Percentiles rank a stretch among this genome's conserved stretches.
Conservation (phyloP, 2,888 invertebrate species). For the Ganaspis brasiliensis region DNA sequence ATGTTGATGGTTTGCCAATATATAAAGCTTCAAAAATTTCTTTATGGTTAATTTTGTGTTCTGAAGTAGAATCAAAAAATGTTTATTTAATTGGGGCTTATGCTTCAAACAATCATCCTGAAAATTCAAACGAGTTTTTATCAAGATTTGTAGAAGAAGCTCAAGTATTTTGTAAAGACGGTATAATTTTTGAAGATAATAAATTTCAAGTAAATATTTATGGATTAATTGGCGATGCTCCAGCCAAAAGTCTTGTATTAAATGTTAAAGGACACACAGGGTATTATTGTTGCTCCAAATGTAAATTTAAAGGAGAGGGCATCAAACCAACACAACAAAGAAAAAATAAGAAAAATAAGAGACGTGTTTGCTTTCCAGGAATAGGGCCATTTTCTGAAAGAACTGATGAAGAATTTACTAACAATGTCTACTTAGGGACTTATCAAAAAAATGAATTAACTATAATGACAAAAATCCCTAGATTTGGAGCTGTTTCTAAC, state of each 20-base stretch:
- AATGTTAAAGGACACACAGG: conserved; percentile 31
- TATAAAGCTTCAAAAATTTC: conserved; percentile 1
- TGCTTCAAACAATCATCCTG: conserved; percentile 14
- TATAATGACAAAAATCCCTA: too few relatives aligned
- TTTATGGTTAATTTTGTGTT: conserved; percentile 38
- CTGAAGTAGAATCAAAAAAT: not conserved
- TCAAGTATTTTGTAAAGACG: conserved; percentile 20
- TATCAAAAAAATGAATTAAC: too few relatives aligned
- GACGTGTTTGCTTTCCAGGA: too few relatives aligned
- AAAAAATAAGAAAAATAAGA: too few relatives aligned
- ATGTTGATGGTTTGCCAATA: conserved; percentile 36
- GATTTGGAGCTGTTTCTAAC: too few relatives aligned
- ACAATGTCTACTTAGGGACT: too few relatives aligned
- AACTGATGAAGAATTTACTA: too few relatives aligned
- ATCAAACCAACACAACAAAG: too few relatives aligned
- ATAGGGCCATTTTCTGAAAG: too few relatives aligned
- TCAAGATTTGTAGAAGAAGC: conserved; percentile 35
- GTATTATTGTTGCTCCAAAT: conserved; percentile 42
- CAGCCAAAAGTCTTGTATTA: conserved; percentile 10
- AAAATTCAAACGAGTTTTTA: conserved; percentile 18
- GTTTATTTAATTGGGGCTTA: conserved; percentile 27
- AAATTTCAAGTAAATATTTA: conserved; percentile 24
- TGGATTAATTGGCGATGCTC: conserved; percentile 29
- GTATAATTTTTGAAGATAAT: conserved; percentile 13
- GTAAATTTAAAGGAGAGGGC: conserved; percentile 15